Evolutionary conservation across 2,113 vertebrate species (phyloP).

Genomic region (Leptosomus discolor): DNA sequence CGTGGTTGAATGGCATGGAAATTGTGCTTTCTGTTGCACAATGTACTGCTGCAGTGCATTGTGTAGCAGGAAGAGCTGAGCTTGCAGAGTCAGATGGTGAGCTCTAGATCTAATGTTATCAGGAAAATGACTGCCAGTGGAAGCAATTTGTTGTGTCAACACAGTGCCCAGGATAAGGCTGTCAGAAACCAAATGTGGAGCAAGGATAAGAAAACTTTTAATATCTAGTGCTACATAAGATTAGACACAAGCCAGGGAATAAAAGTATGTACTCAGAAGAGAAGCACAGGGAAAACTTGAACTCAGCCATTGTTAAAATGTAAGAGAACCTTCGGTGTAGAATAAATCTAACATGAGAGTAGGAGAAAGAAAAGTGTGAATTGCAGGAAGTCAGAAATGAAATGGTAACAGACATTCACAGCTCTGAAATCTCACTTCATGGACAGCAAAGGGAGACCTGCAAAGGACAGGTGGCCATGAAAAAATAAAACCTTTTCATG

Average conservation of each 20-base stretch:
- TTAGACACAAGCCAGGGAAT: background rate
- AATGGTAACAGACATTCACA: background rate
- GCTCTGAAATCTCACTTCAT: background rate
- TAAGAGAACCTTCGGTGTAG: background rate
- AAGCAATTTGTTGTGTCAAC: conserved; percentile 1
- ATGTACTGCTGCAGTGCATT: background rate
- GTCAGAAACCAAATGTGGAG: background rate
- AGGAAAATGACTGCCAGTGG: background rate
- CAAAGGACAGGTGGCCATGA: background rate
- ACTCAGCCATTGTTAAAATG: background rate
- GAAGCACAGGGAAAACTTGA: background rate
- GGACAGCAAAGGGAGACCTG: background rate
- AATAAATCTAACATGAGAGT: background rate
- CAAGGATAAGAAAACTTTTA: background rate
- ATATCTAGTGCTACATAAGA: background rate
- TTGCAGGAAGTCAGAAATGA: background rate
- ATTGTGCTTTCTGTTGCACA: background rate
- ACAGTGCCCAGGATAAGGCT: background rate
- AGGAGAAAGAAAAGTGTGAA: background rate
- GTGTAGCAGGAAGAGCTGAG: conserved; percentile 5
- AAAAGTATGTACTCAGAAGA: background rate
- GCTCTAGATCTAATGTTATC: conserved; percentile 17
- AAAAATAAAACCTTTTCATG: background rate
- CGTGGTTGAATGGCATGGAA: background rate
- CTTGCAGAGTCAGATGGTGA: background rate